Base-by-base conservation (phyloP, 2,113 vertebrate species). In the Equus przewalskii region DNA sequence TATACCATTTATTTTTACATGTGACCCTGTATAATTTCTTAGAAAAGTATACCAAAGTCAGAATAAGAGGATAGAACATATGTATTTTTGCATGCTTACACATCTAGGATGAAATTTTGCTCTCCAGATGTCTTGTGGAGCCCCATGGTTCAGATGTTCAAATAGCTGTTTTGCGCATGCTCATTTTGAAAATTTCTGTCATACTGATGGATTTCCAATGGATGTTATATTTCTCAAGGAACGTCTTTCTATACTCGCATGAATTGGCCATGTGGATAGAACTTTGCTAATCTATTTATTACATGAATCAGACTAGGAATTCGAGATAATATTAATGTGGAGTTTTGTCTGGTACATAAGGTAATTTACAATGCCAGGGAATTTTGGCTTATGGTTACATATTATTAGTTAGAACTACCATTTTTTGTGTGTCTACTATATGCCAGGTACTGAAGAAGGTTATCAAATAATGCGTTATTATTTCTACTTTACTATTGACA, bases 51-150 rank as follows among this genome's bases (percentile, higher is more conserved):
- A 62, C 30, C 41, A 72, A 76, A 30, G 51, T 75, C 69, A 89
- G 78, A 94, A 90, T 73, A 36, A 94, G 5, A 96, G 15, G 46
- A 21, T 46, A 91, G 97, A 33, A 92, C 67, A 72, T 80, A 84
- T 69, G 22, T 95, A 85, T 8, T 95, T 78, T 56, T 94, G 36
- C 72, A 4, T 89, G 22, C 41, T 79, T 87, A 82, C 21, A 87
- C 16, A 91, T 84, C 7, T 65, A 36, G n/a, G 46, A n/a, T 46
- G 15, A 62, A 76, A 92, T 24, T 60, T n/a, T 89, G 8, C 19
- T 5, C 8, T 22, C 3, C 3, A 82, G 30, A 13, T 62, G 46
- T 92, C 13, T 44, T 36, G 15, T 26, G 26, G 4, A 91, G 19
- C 16, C 19, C 65, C 26, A 44, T 15, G 14, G 24, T 22, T 51